Conservation (phyloP, 2,113 vertebrate genomes). For the Nibea albiflora region DNA sequence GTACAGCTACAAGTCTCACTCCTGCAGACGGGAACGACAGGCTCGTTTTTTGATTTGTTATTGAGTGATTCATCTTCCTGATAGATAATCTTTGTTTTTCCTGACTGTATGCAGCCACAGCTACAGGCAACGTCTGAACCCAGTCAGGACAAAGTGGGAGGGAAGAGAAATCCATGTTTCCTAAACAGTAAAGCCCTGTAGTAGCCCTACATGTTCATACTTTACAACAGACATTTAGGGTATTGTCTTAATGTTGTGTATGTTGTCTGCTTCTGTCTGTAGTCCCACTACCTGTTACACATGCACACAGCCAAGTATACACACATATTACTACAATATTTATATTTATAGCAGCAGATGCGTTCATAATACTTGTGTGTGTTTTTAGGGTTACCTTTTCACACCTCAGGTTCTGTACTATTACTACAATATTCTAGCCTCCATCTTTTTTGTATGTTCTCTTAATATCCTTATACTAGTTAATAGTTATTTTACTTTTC, state of each 20-base stretch:
- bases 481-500: background rate
- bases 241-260: background rate
- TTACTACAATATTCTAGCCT: background rate
- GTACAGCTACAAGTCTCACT: background rate
- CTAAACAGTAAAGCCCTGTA: slow-evolving; percentile 21
- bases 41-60: slow-evolving; percentile 24
- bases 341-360: background rate
- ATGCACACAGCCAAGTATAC: background rate
- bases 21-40: background rate
- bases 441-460: background rate
- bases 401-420: background rate
- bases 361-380: background rate
- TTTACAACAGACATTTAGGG: background rate
- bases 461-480: background rate
- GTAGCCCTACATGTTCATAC: slow-evolving; percentile 14
- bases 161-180: slow-evolving; percentile 38
- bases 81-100: slow-evolving; percentile 59
- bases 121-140: slow-evolving; percentile 60
- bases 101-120: slow-evolving; percentile 55
- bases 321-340: background rate
- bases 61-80: slow-evolving; percentile 56
- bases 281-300: slow-evolving; percentile 19
- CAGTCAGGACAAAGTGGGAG: slow-evolving; percentile 63
- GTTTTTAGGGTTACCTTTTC: background rate
- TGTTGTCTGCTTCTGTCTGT: background rate